A percentile compares a stretch with the other conserved stretches of the same genome.
phyloP scores from a whole-genome alignment of 2,113 vertebrate species.

The Oreochromis niloticus region DNA sequence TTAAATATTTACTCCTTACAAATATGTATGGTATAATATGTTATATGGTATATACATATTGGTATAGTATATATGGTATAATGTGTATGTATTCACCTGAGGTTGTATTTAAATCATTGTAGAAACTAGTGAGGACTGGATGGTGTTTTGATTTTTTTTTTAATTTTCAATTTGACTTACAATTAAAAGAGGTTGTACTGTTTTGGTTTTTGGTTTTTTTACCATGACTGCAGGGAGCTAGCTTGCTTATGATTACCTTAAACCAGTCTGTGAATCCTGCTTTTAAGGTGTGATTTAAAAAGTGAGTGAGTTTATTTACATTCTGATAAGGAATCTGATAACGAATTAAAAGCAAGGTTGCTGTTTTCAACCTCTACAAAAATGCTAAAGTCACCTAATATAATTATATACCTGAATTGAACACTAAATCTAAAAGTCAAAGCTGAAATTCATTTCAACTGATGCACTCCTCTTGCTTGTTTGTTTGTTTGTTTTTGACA shows the following conservation, averaged over 20 bases:
- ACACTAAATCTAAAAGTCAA: not conserved
- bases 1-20: too few relatives aligned
- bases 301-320: not conserved
- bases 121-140: not conserved
- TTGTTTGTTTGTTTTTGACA: not conserved
- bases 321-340: not conserved
- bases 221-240: not conserved
- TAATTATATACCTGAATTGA: not conserved
- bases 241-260: not conserved
- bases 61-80: not conserved
- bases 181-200: not conserved
- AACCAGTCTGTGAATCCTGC: not conserved
- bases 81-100: not conserved
- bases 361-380: not conserved
- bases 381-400: not conserved
- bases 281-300: not conserved
- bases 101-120: not conserved
- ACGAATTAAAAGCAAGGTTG: not conserved
- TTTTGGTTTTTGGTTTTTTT: fast-evolving
- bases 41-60: not conserved
- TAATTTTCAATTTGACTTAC: not conserved
- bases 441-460: not conserved
- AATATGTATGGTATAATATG: too few relatives aligned
- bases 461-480: not conserved
- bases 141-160: not conserved